Evolutionary conservation across 2,113 vertebrate genomes (phyloP).

Genomic region (Reinhardtius hippoglossoides): DNA sequence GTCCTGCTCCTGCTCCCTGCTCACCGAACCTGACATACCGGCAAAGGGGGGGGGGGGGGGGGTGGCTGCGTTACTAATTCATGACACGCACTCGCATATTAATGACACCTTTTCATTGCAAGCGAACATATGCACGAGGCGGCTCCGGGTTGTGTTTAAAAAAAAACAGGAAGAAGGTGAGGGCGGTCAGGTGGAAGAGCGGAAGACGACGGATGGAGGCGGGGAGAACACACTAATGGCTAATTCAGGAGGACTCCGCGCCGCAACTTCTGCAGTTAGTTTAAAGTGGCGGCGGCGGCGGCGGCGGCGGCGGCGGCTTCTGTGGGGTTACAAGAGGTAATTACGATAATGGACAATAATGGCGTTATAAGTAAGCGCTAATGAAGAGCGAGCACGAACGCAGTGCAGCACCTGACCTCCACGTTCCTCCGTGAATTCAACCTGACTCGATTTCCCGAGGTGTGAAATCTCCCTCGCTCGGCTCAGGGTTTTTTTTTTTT

Average conservation of each 20-base stretch:
- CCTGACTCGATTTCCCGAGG: constrained; percentile 35
- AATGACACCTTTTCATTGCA: constrained; percentile 76
- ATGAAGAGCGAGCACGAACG: constrained; percentile 64
- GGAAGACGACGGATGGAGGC: constrained; percentile 38
- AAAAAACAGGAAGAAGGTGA: constrained; percentile 49
- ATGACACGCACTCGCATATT: constrained; percentile 81
- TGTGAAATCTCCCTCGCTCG: constrained; percentile 18
- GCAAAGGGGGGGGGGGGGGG: constrained; percentile 9
- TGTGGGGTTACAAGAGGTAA: constrained; percentile 65
- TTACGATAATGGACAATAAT: constrained; percentile 78
- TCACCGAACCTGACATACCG: constrained; percentile 60
- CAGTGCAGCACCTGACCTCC: constrained; percentile 71
- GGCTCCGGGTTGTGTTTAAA: constrained; percentile 68
- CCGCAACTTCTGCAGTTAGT: constrained; percentile 24
- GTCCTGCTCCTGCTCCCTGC: constrained; percentile 43
- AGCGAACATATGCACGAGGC: constrained; percentile 78
- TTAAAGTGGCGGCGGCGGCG: constrained; percentile 8
- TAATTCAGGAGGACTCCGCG: constrained; percentile 13
- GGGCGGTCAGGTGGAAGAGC: constrained; percentile 74
- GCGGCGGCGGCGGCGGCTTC: constrained; percentile 23
- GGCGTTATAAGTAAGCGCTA: constrained; percentile 74
- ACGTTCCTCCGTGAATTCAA: constrained; percentile 50
- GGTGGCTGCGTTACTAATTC: constrained; percentile 73
- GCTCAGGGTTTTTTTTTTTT: constrained; percentile 13
- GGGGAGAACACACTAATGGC: constrained; percentile 42